Conservation (phyloP, 2,888 invertebrate species). For the Drymonia ruficornis region DNA sequence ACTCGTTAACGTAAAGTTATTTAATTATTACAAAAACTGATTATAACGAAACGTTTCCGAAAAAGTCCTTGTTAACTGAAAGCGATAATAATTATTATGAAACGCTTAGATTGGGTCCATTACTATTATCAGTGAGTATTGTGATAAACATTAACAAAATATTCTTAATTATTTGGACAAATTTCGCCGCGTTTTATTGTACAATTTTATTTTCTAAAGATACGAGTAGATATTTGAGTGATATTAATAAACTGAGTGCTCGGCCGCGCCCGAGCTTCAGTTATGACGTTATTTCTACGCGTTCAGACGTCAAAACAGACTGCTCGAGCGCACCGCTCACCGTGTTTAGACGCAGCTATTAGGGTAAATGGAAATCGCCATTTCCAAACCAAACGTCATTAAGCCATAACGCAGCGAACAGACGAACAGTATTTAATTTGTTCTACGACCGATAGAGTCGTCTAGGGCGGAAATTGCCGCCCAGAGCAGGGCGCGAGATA, state of each 20-base stretch:
- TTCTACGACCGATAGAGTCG: constrained; percentile 8
- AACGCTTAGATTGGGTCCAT: constrained; percentile 4
- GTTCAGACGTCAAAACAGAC: too few species aligned
- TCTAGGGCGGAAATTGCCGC: constrained; percentile 47
- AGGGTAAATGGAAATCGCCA: too few species aligned
- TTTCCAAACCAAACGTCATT: too few species aligned
- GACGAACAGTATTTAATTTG: background rate
- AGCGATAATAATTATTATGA: constrained; percentile 7
- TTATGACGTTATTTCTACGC: too few species aligned
- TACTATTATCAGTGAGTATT: background rate
- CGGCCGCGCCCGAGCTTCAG: too few species aligned
- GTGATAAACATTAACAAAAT: background rate
- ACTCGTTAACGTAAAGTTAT: constrained; percentile 32
- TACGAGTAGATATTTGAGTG: too few species aligned
- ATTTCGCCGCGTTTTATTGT: too few species aligned
- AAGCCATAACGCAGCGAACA: too few species aligned
- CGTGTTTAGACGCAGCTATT: too few species aligned
- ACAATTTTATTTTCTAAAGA: too few species aligned
- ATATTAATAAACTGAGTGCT: too few species aligned
- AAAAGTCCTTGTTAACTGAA: constrained; percentile 22
- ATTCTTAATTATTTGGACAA: background rate
- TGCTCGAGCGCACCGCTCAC: too few species aligned
- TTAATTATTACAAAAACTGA: constrained; percentile 16
- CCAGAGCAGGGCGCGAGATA: constrained; percentile 28
- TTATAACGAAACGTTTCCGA: constrained; percentile 5